Conservation (phyloP, 2,113 vertebrate genomes). For the Prochilodus magdalenae region DNA sequence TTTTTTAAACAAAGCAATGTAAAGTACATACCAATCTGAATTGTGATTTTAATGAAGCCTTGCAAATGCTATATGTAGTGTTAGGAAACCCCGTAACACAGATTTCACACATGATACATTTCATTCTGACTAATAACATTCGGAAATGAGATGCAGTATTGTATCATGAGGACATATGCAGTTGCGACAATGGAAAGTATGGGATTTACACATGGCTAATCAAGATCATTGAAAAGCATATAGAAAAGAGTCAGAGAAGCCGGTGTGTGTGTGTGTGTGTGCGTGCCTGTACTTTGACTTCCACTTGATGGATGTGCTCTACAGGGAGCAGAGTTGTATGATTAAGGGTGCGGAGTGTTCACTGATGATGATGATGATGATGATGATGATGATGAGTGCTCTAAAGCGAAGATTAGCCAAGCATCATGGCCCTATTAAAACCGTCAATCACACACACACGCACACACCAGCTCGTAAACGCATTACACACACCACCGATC, state of each 20-base stretch:
- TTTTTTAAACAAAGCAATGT: no score
- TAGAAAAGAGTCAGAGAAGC: not conserved
- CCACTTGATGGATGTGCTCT: slow-evolving; percentile 45
- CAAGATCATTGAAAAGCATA: no score
- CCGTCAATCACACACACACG: slow-evolving; percentile 43
- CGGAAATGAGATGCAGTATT: not conserved
- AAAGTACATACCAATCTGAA: no score
- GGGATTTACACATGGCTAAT: no score
- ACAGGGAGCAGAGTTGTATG: slow-evolving; percentile 37
- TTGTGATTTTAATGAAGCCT: no score
- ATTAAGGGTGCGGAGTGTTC: slow-evolving; percentile 54
- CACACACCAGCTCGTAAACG: slow-evolving; percentile 12
- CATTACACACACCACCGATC: slow-evolving; percentile 11
- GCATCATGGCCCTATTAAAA: slow-evolving; percentile 58
- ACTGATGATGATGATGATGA: slow-evolving; percentile 43
- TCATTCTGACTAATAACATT: no score
- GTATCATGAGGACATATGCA: not conserved
- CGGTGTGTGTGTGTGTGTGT: not conserved
- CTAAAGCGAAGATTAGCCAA: slow-evolving; percentile 64
- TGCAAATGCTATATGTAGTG: no score
- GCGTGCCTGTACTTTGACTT: slow-evolving; percentile 7
- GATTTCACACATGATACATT: no score
- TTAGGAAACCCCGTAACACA: no score
- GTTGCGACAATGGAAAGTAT: not conserved
- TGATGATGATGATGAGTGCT: slow-evolving; percentile 43